A percentile compares a stretch with the other conserved stretches of the same genome.
Conservation (phyloP, 2,888 invertebrate species). For the Tetropium fuscum region DNA sequence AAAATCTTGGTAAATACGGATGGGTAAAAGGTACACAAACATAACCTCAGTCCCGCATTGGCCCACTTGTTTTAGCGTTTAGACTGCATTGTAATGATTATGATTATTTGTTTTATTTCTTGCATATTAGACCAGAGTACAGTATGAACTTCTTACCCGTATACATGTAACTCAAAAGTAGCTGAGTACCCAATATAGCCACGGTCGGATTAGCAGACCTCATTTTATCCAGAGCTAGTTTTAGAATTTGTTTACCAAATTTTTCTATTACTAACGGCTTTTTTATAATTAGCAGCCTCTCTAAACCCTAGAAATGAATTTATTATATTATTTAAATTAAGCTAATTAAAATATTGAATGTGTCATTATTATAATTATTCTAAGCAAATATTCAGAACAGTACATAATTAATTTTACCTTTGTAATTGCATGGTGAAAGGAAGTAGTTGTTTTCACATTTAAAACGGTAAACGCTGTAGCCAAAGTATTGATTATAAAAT, state of each 20-base stretch:
- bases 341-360: neutral
- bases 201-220: constrained; percentile 77
- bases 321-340: neutral
- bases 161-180: constrained; percentile 85
- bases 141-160: constrained; percentile 71
- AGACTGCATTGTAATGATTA: no score
- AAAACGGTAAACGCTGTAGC: constrained; percentile 70
- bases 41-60: no score
- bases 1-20: no score
- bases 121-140: no score
- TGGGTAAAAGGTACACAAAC: no score
- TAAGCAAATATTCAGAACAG: constrained; percentile 33
- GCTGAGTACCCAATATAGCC: constrained; percentile 78
- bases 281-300: constrained; percentile 74
- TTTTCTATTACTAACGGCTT: constrained; percentile 67
- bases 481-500: constrained; percentile 70
- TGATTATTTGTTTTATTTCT: no score
- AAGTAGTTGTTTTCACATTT: constrained; percentile 42
- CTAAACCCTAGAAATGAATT: constrained; percentile 71
- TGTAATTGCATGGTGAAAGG: constrained; percentile 50
- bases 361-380: no score
- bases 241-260: constrained; percentile 74
- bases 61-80: no score
- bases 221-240: constrained; percentile 76
- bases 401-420: constrained; percentile 60